Conservation (phyloP, 2,888 invertebrate genomes). For the Platycheirus rosarum region DNA sequence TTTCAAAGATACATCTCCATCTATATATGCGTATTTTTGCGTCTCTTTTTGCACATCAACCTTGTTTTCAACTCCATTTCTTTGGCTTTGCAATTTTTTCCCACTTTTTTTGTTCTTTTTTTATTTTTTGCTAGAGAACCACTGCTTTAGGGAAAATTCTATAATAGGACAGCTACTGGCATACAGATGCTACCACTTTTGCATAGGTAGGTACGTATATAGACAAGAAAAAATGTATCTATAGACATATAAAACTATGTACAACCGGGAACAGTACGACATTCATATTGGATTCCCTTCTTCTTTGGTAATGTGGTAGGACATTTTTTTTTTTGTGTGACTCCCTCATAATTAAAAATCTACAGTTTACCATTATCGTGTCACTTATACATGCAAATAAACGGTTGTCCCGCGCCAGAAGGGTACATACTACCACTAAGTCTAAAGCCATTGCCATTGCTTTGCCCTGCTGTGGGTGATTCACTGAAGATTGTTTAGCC, state of each 20-base stretch:
- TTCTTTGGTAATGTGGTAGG: constrained; percentile 38
- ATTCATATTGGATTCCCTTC: constrained; percentile 70
- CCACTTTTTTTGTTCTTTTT: constrained; percentile 6
- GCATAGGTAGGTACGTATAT: not conserved
- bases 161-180: constrained; percentile 40
- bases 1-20: not conserved
- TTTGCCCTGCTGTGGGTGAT: constrained; percentile 42
- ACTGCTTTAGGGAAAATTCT: constrained; percentile 56
- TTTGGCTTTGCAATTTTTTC: constrained; percentile 54
- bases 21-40: not conserved
- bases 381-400: constrained; percentile 72
- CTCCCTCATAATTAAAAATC: constrained; percentile 77
- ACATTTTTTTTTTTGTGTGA: constrained; percentile 62
- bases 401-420: constrained; percentile 45
- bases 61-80: constrained; percentile 59
- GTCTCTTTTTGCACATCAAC: constrained; percentile 7
- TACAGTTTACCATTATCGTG: constrained; percentile 75
- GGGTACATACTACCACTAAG: constrained; percentile 34
- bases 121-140: constrained; percentile 41
- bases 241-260: constrained; percentile 38
- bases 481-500: constrained; percentile 26
- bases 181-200: constrained; percentile 20
- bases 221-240: constrained; percentile 25
- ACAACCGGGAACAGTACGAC: constrained; percentile 42
- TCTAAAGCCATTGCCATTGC: constrained; percentile 36